Conservation (phyloP, 1,140 invertebrate genomes). For the Heterodera carotae region DNA sequence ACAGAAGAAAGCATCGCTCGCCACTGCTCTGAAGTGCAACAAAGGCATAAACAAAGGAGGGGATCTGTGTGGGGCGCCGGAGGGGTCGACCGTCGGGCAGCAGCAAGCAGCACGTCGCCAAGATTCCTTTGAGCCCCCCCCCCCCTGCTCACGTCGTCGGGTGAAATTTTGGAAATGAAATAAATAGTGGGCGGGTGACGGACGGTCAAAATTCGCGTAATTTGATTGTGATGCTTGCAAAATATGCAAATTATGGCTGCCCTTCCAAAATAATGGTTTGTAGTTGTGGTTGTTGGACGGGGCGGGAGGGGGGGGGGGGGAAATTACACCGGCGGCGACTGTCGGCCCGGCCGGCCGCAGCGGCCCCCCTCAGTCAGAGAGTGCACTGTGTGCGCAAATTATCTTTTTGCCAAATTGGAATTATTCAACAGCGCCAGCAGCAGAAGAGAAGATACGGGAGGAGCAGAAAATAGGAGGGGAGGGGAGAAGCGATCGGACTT, state of each 20-base stretch:
- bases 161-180: background rate
- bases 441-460: background rate
- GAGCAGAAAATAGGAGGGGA: no score
- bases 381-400: constrained; percentile 1
- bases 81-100: background rate
- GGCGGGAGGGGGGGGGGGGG: no score
- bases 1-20: background rate
- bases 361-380: no score
- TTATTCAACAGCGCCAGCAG: constrained; percentile 13
- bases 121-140: background rate
- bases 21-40: background rate
- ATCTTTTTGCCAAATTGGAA: constrained; percentile 14
- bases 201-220: background rate
- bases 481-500: background rate
- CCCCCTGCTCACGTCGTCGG: background rate
- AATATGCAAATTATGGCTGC: constrained; percentile 1
- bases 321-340: background rate
- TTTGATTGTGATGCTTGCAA: background rate
- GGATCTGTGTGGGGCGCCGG: background rate
- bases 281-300: background rate
- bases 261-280: background rate
- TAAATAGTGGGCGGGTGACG: background rate
- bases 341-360: no score
- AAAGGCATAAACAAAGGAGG: constrained; percentile 4
- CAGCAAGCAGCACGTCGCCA: background rate